Evolutionary conservation across 1,140 invertebrate genomes (phyloP).

Genomic region (Spodoptera litura): DNA sequence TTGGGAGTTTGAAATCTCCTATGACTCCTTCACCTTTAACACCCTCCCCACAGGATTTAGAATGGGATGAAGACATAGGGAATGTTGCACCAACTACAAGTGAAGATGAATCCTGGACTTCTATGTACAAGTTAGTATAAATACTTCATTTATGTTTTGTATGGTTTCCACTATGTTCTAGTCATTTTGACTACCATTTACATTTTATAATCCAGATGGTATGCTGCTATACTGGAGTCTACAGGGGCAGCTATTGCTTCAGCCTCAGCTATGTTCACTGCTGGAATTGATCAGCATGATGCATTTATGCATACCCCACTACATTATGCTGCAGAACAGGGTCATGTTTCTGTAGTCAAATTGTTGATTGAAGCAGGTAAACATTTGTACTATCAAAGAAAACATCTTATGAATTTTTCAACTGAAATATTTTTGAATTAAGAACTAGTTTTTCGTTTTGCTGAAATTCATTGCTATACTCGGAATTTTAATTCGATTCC

Average conservation of each 20-base stretch:
- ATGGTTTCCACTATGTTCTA: too few relatives aligned
- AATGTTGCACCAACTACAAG: constrained; percentile 77
- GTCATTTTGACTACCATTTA: not conserved
- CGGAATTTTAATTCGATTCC: too few relatives aligned
- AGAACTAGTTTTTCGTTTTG: too few relatives aligned
- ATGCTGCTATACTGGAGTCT: constrained; percentile 79
- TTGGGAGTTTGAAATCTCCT: constrained; percentile 63
- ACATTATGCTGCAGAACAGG: constrained; percentile 80
- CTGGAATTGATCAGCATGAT: constrained; percentile 81
- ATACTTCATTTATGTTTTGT: too few relatives aligned
- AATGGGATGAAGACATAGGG: constrained; percentile 82
- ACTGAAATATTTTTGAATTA: too few relatives aligned
- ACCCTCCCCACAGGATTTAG: constrained; percentile 74
- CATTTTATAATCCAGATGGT: constrained; percentile 70
- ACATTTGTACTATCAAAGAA: too few relatives aligned
- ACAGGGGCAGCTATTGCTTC: constrained; percentile 77
- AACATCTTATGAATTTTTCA: too few relatives aligned
- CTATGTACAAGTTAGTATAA: constrained; percentile 76
- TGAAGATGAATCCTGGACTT: constrained; percentile 82
- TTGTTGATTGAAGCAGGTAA: constrained; percentile 76
- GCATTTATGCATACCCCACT: constrained; percentile 79
- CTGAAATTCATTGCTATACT: too few relatives aligned
- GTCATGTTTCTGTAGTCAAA: constrained; percentile 68
- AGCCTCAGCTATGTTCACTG: constrained; percentile 63
- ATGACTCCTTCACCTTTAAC: constrained; percentile 66